Evolutionary conservation across 1,140 invertebrate species (phyloP).

Genomic region (Trialeurodes vaporariorum): DNA sequence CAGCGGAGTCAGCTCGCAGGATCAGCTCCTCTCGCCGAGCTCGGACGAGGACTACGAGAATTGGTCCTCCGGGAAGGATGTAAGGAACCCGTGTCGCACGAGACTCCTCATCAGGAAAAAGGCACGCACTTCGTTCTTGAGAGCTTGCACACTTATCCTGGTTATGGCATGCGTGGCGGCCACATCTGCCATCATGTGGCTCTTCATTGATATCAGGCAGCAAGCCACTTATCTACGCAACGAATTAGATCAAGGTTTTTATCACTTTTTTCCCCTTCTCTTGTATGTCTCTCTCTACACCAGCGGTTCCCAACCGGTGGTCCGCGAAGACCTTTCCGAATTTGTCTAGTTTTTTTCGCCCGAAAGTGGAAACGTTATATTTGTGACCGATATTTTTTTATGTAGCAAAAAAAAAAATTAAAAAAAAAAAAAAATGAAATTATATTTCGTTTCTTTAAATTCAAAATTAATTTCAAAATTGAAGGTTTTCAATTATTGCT

Average conservation of each 20-base stretch:
- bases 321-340: too few relatives aligned
- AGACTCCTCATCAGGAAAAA: background rate
- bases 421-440: too few relatives aligned
- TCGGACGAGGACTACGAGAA: conserved; percentile 37
- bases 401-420: too few relatives aligned
- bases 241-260: conserved; percentile 54
- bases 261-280: background rate
- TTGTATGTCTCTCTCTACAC: too few relatives aligned
- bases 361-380: too few relatives aligned
- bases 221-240: conserved; percentile 48
- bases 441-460: too few relatives aligned
- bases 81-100: background rate
- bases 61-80: conserved; percentile 33
- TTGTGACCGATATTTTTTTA: too few relatives aligned
- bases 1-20: conserved; percentile 32
- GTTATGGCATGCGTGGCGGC: conserved; percentile 49
- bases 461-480: too few relatives aligned
- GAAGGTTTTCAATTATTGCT: too few relatives aligned
- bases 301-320: too few relatives aligned
- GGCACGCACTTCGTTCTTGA: conserved; percentile 37
- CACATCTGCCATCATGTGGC: conserved; percentile 50
- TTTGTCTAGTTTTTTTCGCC: too few relatives aligned
- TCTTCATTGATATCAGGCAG: conserved; percentile 52
- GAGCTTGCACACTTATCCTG: conserved; percentile 46
- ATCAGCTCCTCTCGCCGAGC: conserved; percentile 35